Conservation (phyloP, 1,140 invertebrate species). For the Ceratina japonica region DNA sequence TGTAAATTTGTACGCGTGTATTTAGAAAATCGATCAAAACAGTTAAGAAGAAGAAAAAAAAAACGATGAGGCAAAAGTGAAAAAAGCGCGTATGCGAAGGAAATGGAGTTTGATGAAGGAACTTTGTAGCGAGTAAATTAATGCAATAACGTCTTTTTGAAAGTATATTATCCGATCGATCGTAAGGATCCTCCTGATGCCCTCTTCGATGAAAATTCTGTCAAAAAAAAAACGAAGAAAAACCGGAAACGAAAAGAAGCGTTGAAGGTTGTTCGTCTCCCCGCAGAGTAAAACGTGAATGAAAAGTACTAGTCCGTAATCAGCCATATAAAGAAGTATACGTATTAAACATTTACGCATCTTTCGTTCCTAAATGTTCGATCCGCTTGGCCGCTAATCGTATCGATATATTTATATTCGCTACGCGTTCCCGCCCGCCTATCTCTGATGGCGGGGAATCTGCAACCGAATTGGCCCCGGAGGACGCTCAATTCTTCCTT, state of each 20-base stretch:
- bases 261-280: slow-evolving; percentile 39
- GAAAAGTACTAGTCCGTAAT: slow-evolving; percentile 66
- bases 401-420: slow-evolving; percentile 24
- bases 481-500: neutral
- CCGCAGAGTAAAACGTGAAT: slow-evolving; percentile 28
- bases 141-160: slow-evolving; percentile 63
- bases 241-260: slow-evolving; percentile 7
- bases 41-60: neutral
- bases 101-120: neutral
- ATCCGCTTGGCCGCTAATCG: slow-evolving; percentile 36
- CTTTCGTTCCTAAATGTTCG: slow-evolving; percentile 51
- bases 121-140: slow-evolving; percentile 57
- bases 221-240: slow-evolving; percentile 6
- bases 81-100: neutral
- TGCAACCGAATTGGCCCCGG: neutral
- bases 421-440: slow-evolving; percentile 10
- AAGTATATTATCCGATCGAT: slow-evolving; percentile 59
- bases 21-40: slow-evolving; percentile 33
- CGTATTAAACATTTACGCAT: slow-evolving; percentile 63
- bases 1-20: slow-evolving; percentile 59
- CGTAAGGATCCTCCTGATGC: slow-evolving; percentile 45
- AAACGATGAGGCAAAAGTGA: neutral
- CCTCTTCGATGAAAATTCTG: slow-evolving; percentile 41
- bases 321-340: slow-evolving; percentile 67
- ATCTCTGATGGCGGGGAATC: neutral